phyloP scores from a whole-genome alignment of 1,140 invertebrate genomes.

The Micrasema longulum region DNA sequence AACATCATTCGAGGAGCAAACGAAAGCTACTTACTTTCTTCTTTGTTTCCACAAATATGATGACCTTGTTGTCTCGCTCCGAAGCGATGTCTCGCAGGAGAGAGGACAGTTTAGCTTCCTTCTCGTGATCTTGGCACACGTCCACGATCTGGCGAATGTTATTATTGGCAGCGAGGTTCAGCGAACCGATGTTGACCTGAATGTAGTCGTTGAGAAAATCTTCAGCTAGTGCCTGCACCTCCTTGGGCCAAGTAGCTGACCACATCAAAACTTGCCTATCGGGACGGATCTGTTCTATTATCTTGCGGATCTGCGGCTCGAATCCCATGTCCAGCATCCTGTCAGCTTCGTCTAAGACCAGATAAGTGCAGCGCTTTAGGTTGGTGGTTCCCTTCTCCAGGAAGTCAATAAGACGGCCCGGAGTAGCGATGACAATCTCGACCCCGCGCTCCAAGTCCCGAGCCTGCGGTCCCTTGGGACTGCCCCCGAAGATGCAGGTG shows the following conservation, averaged over 20 bases:
- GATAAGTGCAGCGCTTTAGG: constrained; percentile 90
- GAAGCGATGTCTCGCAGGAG: constrained; percentile 87
- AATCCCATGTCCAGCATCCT: constrained; percentile 97
- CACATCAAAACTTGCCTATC: constrained; percentile 98
- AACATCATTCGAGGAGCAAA: too few relatives aligned
- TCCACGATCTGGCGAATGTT: constrained; percentile 98
- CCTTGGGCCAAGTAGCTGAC: constrained; percentile 99
- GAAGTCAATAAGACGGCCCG: constrained; percentile 97
- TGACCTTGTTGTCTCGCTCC: constrained; percentile 92
- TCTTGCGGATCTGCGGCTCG: constrained; percentile 98
- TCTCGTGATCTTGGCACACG: constrained; percentile 92
- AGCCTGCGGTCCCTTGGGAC: constrained; percentile 93
- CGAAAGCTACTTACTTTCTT: constrained; percentile 76
- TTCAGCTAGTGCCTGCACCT: constrained; percentile 93
- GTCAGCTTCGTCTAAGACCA: constrained; percentile 96
- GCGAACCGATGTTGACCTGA: constrained; percentile 94
- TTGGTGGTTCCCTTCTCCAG: constrained; percentile 93
- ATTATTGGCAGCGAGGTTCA: constrained; percentile 95
- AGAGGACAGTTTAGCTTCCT: constrained; percentile 83
- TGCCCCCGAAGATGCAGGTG: constrained; percentile 97
- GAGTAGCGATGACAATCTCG: constrained; percentile 95
- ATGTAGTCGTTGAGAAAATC: constrained; percentile 94
- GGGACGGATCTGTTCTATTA: constrained; percentile 94
- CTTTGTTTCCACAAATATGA: constrained; percentile 99
- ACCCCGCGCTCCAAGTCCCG: constrained; percentile 91